Base-by-base conservation (phyloP, 2,113 vertebrate species). In the Malurus alboscapulatus region DNA sequence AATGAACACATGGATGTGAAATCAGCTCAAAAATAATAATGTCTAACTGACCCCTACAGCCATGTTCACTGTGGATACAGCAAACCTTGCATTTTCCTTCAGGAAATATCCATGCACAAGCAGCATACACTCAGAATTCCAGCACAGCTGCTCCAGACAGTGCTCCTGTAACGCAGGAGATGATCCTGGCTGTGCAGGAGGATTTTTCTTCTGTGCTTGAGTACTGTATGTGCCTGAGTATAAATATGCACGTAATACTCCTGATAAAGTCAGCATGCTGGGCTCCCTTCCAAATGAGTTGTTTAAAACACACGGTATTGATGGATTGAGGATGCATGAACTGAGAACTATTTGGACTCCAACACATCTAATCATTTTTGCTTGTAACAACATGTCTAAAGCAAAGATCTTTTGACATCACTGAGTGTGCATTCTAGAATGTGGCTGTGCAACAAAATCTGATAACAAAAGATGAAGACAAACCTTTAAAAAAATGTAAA, bases 231-330 rank as follows among this genome's bases (percentile, higher is more conserved):
- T 96, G 90, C 87, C 72, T 88, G 48, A 80, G 55, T 59, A 75
- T 66, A 84, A 93, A 92, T 45, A 90, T 71, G 89, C 81, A 87
- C 63, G 29, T 91, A 95, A 90, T 32, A 57, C 30, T 83, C 68
- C 91, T 92, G 91, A 96, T 95, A 94, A 94, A 92, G 85, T 83
- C 67, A 91, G 87, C 55, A 74, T 75, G 59, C 55, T 93, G 88
- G 90, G 87, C 75, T 85, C 44, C 45, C 30, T 72, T 86, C 96
- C 95, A 91, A 86, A 67, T 57, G 50, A 91, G 55, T 65, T 89
- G 92, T 72, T 94, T 90, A 71, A 91, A 96, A 79, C 40, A 87
- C 78, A 82, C 38, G 9, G 51, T 74, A 95, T 40, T 92, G 90
- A 94, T 63, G 72, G 83, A 91, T 54, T 62, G 74, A 92, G 68